Percentiles rank a stretch among this genome's conserved stretches.
Evolutionary conservation across 1,140 invertebrate species (phyloP).

Genomic region (Contarinia nasturtii): DNA sequence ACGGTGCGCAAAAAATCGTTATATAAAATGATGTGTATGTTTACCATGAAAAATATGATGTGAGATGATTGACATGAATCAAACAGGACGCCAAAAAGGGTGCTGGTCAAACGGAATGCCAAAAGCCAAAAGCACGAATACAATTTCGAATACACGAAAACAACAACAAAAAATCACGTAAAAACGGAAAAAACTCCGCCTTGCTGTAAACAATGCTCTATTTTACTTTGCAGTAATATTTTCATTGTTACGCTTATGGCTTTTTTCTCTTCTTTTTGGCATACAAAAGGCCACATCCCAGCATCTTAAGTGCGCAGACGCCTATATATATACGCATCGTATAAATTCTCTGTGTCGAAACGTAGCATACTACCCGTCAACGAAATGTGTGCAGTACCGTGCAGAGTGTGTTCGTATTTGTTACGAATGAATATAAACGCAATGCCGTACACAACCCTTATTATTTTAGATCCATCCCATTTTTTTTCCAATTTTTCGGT

Average conservation of each 20-base stretch:
- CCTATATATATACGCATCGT: neutral
- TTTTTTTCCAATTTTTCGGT: too few species aligned
- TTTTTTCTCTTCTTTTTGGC: neutral
- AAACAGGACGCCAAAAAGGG: too few species aligned
- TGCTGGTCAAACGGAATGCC: too few species aligned
- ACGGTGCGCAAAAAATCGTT: neutral
- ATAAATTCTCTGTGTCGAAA: too few species aligned
- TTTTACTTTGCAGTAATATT: neutral
- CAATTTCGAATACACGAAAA: neutral
- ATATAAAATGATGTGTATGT: constrained; percentile 1
- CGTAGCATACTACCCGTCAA: too few species aligned
- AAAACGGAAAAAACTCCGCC: constrained; percentile 2
- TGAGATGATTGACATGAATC: neutral
- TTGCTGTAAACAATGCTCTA: neutral
- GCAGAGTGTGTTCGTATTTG: too few species aligned
- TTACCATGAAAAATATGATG: neutral
- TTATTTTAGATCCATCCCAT: too few species aligned
- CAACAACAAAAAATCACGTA: neutral
- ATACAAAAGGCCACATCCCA: neutral
- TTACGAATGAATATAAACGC: too few species aligned
- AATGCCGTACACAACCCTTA: too few species aligned
- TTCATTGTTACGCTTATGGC: neutral
- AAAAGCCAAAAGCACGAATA: too few species aligned
- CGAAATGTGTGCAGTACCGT: too few species aligned
- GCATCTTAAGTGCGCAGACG: constrained; percentile 3